These are phyloP conservation scores for Ibidorhyncha struthersii DNA, from an alignment of 2,113 vertebrate genomes.

Conservation along the genomic window DNA sequence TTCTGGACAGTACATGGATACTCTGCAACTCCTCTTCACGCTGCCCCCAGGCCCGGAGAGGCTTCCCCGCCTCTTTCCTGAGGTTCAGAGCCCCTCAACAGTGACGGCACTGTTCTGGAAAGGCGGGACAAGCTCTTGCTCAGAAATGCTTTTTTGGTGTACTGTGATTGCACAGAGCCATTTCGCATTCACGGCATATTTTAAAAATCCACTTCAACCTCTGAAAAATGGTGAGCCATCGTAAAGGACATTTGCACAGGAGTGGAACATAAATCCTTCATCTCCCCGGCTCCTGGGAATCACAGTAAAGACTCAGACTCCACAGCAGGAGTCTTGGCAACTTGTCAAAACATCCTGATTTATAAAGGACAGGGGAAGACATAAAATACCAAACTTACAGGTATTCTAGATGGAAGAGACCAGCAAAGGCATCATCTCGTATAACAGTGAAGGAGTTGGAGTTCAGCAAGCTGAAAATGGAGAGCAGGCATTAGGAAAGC, in stretches of 20 bases:
- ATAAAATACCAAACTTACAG: conserved; percentile 85
- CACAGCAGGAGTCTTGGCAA: not conserved
- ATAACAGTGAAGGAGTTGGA: conserved; percentile 94
- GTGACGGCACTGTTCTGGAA: not conserved
- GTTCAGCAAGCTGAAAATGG: conserved; percentile 89
- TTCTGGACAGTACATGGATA: not conserved
- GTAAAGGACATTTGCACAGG: not conserved
- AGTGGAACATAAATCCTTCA: not conserved
- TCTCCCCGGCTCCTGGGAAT: not conserved
- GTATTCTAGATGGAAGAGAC: conserved; percentile 95
- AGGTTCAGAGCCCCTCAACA: conserved; percentile 17
- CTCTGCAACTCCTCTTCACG: not conserved
- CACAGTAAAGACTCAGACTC: not conserved
- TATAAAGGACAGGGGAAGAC: not conserved
- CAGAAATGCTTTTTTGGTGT: not conserved
- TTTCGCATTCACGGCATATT: not conserved
- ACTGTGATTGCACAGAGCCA: not conserved
- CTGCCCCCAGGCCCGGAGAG: not conserved
- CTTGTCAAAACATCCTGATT: not conserved
- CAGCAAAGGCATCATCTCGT: conserved; percentile 95
- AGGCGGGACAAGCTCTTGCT: conserved; percentile 44
- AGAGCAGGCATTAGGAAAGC: conserved; percentile 49
- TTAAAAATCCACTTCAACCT: not conserved
- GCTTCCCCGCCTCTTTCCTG: not conserved
- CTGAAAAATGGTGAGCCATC: not conserved